Evolutionary conservation across 2,888 invertebrate species (phyloP), one percentile per base, ranked within the genome.

Genomic region (Drosophila dives): DNA sequence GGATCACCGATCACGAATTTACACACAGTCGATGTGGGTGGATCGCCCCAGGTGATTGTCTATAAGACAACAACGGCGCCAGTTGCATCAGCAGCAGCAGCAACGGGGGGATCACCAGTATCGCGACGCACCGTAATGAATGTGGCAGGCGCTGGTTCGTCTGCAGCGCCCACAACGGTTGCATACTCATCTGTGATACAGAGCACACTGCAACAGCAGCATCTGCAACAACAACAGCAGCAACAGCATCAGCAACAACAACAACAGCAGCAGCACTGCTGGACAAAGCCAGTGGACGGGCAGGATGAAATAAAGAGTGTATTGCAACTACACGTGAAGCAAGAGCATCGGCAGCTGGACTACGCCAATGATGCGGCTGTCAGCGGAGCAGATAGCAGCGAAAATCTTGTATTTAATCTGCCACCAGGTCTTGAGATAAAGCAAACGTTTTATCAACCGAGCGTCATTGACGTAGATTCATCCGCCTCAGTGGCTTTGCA

Each of bases 121-220:
- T 84, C 91, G 64, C 89, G 90, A 61, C 90, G 90, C 58, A 79
- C 80, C 75, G 90, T 86, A 49, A 77, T 86, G 66, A 80, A 83
- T 56, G 83, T 83, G 80, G 80, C 88, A 81, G 91, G 89, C 88
- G 90, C 92, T 71, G 85, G 88, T 74, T 91, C 92, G 90, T 90
- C 92, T 83, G 86, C 88, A 69, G 74, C 82, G 48, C 86, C 86
- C 53, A 81, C 90, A 66, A 90, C 95, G 91, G 96, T 97, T 72
- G 97, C 95, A 65, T 97, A 97, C 92, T 96, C 97, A 59, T 97
- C 97, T 78, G 97, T 97, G 72, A 97, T 97, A 88, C 96, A 82
- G 89, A 92, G 92, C 70, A 91, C 91, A 61, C 77, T 91, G 69
- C 92, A 91, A 51, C 91, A 91, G 40, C 91, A 89, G 40, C 83